These are phyloP conservation scores for Paradisaea rubra DNA, from an alignment of 2,113 vertebrate genomes.

Conservation along the genomic window DNA sequence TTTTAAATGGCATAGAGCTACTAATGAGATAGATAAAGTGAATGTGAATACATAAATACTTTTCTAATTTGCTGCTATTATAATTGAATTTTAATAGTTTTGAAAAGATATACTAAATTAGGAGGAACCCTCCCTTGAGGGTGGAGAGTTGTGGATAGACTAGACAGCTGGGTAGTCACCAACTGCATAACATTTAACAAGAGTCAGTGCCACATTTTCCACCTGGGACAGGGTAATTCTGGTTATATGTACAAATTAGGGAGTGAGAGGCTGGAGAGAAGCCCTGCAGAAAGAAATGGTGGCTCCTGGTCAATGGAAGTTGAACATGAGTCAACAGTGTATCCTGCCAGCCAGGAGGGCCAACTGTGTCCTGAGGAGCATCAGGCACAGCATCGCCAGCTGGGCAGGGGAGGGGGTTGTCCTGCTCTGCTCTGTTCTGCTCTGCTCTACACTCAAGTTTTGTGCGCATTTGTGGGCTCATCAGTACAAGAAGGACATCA, in stretches of 20 bases:
- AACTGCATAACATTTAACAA: not conserved
- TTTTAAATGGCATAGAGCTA: not conserved
- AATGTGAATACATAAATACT: not conserved
- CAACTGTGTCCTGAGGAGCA: not conserved
- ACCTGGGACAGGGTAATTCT: not conserved
- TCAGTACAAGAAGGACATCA: not conserved
- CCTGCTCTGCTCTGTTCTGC: fast-evolving
- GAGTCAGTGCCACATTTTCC: not conserved
- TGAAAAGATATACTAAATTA: not conserved
- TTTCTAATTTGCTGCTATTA: not conserved
- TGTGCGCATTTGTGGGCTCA: not conserved
- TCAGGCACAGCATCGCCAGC: not conserved
- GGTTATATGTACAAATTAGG: not conserved
- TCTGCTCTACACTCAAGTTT: not conserved
- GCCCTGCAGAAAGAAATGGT: not conserved
- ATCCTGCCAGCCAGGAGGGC: not conserved
- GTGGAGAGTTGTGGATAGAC: not conserved
- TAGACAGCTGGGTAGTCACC: not conserved
- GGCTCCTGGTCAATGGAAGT: fast-evolving
- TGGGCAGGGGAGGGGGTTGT: not conserved
- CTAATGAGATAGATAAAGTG: not conserved
- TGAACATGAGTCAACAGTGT: not conserved
- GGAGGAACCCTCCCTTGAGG: fast-evolving
- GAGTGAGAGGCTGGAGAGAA: not conserved
- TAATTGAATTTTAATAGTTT: not conserved